These are phyloP conservation scores for Caenorhabditis wallacei DNA, from an alignment of 2,888 invertebrate species.

Conservation along the genomic window DNA sequence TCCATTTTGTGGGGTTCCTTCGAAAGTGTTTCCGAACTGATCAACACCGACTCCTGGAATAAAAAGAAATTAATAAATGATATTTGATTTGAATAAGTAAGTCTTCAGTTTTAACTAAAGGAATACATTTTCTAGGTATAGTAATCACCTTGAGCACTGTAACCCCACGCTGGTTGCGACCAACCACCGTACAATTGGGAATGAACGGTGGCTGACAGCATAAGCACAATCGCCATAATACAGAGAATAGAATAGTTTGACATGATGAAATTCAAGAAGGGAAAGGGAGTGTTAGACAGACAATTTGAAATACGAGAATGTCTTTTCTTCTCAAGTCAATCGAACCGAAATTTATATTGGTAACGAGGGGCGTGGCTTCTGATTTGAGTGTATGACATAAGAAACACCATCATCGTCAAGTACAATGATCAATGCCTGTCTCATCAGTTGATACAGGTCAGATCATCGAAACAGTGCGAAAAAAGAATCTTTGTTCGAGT, in stretches of 20 bases:
- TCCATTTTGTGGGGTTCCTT: slow-evolving; percentile 66
- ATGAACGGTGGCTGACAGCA: slow-evolving; percentile 51
- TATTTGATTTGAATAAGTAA: no score
- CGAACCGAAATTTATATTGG: slow-evolving; percentile 24
- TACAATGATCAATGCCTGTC: slow-evolving; percentile 19
- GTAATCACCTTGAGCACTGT: slow-evolving; percentile 50
- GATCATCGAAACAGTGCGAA: slow-evolving; percentile 18
- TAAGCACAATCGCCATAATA: slow-evolving; percentile 62
- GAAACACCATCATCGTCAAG: slow-evolving; percentile 21
- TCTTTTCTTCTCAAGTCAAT: slow-evolving; percentile 8
- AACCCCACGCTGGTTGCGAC: slow-evolving; percentile 64
- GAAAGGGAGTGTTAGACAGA: slow-evolving; percentile 33
- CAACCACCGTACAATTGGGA: slow-evolving; percentile 63
- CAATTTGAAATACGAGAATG: slow-evolving; percentile 37
- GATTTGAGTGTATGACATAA: not conserved
- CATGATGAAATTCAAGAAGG: slow-evolving; percentile 24
- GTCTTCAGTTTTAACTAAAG: no score
- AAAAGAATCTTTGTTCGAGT: not conserved
- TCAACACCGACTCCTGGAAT: slow-evolving; percentile 60
- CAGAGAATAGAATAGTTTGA: slow-evolving; percentile 50
- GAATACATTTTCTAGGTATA: no score
- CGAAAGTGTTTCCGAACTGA: slow-evolving; percentile 63
- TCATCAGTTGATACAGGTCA: not conserved
- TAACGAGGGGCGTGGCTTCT: slow-evolving; percentile 16
- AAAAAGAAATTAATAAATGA: not conserved